These are phyloP conservation scores for Nanorana parkeri DNA, from an alignment of 2,113 vertebrate genomes.

Conservation along the genomic window DNA sequence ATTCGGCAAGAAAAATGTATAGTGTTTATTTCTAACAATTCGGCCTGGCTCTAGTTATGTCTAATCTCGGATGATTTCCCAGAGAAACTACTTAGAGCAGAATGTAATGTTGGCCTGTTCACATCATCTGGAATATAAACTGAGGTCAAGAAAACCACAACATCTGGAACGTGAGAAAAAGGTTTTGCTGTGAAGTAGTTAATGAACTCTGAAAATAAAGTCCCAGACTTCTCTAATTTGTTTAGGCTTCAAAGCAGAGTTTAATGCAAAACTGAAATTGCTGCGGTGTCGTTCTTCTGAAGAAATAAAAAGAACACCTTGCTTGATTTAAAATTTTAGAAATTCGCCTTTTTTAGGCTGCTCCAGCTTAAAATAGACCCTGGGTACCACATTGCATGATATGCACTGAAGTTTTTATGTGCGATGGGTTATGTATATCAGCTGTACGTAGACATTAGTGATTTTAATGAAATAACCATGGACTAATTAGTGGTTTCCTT, in stretches of 20 bases:
- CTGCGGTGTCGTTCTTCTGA: constrained; percentile 66
- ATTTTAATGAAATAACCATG: constrained; percentile 22
- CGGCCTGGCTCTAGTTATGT: neutral
- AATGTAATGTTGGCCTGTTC: constrained; percentile 64
- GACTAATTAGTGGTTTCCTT: neutral
- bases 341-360: constrained; percentile 29
- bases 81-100: constrained; percentile 28
- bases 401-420: neutral
- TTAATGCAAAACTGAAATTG: constrained; percentile 72
- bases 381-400: neutral
- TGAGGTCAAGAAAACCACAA: constrained; percentile 75
- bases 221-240: constrained; percentile 78
- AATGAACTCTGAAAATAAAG: constrained; percentile 80
- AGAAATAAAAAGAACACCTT: constrained; percentile 65
- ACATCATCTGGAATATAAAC: constrained; percentile 70
- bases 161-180: constrained; percentile 79
- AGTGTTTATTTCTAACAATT: constrained; percentile 47
- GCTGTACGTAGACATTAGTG: neutral
- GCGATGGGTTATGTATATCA: neutral
- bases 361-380: constrained; percentile 31
- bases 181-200: constrained; percentile 77
- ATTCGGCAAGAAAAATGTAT: constrained; percentile 53
- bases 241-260: constrained; percentile 75
- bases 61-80: constrained; percentile 35
- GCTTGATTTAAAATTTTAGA: constrained; percentile 47